Conservation (phyloP, 1,140 invertebrate genomes). For the Drosophila tropicalis region DNA sequence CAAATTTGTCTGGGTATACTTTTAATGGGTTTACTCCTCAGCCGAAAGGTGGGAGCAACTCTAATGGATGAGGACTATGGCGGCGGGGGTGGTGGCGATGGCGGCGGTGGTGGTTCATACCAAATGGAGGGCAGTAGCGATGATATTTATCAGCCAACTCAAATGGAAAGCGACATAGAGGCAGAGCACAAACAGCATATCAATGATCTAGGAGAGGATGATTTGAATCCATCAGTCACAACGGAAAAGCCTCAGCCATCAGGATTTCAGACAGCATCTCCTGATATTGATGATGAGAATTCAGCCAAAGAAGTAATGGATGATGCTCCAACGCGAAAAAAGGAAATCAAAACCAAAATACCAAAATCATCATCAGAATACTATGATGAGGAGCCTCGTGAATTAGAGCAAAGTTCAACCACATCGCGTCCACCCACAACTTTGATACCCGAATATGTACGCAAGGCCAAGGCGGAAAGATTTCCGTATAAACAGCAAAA, state of each 20-base stretch:
- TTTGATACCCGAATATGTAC: slow-evolving; percentile 75
- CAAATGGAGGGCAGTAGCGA: slow-evolving; percentile 30
- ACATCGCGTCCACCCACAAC: slow-evolving; percentile 49
- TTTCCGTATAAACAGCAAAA: slow-evolving; percentile 39
- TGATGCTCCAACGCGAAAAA: slow-evolving; percentile 49
- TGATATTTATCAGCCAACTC: slow-evolving; percentile 67
- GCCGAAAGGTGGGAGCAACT: slow-evolving; percentile 13
- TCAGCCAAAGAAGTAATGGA: slow-evolving; percentile 50
- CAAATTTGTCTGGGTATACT: slow-evolving; percentile 46
- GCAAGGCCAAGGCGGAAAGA: slow-evolving; percentile 66
- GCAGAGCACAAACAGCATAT: slow-evolving; percentile 44
- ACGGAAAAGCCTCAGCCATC: slow-evolving; percentile 9
- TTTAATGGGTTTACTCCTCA: slow-evolving; percentile 35
- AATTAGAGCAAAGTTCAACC: neutral
- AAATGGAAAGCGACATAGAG: slow-evolving; percentile 53
- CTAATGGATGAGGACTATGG: slow-evolving; percentile 44
- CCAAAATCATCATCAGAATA: slow-evolving; percentile 42
- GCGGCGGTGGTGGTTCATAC: slow-evolving; percentile 3
- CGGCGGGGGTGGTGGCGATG: neutral
- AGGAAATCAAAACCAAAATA: slow-evolving; percentile 30
- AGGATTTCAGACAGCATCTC: neutral
- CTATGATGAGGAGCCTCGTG: slow-evolving; percentile 44
- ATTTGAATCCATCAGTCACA: slow-evolving; percentile 38
- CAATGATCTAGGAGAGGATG: slow-evolving; percentile 54
- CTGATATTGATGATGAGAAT: slow-evolving; percentile 52